Evolutionary conservation across 2,797 vertebrate species (phyloP), one percentile per base, ranked within the genome.

Genomic region (Diglossa cyanea): DNA sequence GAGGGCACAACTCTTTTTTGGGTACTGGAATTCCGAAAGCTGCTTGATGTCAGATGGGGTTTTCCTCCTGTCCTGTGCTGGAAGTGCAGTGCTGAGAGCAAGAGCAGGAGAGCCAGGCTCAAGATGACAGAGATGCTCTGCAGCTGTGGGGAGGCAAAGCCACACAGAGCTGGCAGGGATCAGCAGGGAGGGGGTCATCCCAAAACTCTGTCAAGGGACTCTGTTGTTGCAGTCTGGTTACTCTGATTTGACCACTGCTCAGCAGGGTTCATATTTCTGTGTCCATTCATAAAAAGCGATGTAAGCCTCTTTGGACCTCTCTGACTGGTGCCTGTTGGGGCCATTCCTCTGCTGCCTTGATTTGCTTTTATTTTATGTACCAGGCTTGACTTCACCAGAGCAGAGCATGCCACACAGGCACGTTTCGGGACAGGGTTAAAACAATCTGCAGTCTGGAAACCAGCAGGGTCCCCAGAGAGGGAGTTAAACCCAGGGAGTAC

Each of bases 401-500:
- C 84, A 42, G 95, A 92, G 78, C 80, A 61, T 92, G 95, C 88
- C 91, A 94, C 70, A 60, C 8, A 39, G 90, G 74, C 40, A 9
- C 30, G 5, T 95, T 97, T 96, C 92, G 96, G 96, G 95, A 96
- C 89, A 75, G 97, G 87, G 97, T 97, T 97, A 96, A 98, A 98
- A 97, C 97, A 98, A 98, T 98, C 98, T 98, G 98, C 97, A 96
- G 97, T 96, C 97, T 97, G 91, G 85, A 98, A 97, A 85, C 81
- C 90, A 13, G 92, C 91, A 54, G 81, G 86, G 91, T 97, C 97
- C 96, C 95, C 73, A 60, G 68, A 97, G 98, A 97, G 95, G 62
- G 97, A 90, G 96, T 98, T 96, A 98, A 98, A 98, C 97, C 97
- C 96, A 93, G 96, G 98, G 98, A 98, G 97, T 98, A 97, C 98